Percentiles rank a stretch among this genome's conserved stretches.
Conservation (phyloP, 2,797 vertebrate species). For the Epinephelus malabaricus region DNA sequence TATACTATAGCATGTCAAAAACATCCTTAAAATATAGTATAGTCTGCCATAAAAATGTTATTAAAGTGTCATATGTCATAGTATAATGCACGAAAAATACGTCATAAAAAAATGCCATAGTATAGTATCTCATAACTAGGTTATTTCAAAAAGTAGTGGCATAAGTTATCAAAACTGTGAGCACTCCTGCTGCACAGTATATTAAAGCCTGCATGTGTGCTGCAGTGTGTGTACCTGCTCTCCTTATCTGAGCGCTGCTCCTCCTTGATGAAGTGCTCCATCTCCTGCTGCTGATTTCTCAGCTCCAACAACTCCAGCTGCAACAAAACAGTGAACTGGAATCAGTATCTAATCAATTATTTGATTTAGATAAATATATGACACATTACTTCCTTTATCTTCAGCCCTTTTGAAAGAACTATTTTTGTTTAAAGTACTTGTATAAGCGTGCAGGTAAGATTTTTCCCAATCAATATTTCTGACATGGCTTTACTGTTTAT, state of each 20-base stretch:
- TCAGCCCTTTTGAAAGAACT: neutral
- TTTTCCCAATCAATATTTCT: neutral
- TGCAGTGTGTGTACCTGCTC: slow-evolving; percentile 78
- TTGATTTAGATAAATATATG: neutral
- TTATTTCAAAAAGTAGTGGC: too few relatives aligned
- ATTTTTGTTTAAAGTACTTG: neutral
- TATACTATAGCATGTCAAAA: too few relatives aligned
- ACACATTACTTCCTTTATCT: neutral
- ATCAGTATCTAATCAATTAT: slow-evolving; percentile 15
- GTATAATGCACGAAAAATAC: too few relatives aligned
- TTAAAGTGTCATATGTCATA: too few relatives aligned
- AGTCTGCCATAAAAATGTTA: too few relatives aligned
- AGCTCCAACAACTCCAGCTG: slow-evolving; percentile 91
- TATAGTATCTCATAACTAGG: too few relatives aligned
- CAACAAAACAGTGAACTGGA: slow-evolving; percentile 40
- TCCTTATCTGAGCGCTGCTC: slow-evolving; percentile 75
- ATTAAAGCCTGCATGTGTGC: neutral
- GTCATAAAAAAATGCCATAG: too few relatives aligned
- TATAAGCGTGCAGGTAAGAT: neutral
- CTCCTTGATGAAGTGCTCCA: slow-evolving; percentile 75
- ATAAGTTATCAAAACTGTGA: neutral
- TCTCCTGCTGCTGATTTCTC: slow-evolving; percentile 84
- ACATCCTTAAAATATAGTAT: too few relatives aligned
- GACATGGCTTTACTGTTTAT: neutral
- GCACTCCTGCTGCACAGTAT: neutral